A percentile compares a stretch with the other conserved stretches of the same genome.
Evolutionary conservation across 2,797 vertebrate genomes (phyloP).

Genomic region (Coccyzus lansbergi): DNA sequence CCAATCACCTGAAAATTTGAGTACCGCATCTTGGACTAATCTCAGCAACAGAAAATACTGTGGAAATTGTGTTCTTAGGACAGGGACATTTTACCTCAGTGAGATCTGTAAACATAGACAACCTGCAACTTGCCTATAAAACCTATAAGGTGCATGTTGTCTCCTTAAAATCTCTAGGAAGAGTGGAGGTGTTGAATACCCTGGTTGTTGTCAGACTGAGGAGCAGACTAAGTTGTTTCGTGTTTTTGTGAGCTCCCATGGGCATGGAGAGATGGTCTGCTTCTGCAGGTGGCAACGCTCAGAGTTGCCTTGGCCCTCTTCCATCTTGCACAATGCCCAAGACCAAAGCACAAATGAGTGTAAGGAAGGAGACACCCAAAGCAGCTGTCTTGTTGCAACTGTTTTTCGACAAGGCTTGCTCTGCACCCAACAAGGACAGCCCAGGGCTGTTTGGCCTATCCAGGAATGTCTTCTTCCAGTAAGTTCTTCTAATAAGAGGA

Average conservation of each 20-base stretch:
- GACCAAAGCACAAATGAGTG: background rate
- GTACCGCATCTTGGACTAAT: background rate
- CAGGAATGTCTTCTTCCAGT: constrained; percentile 50
- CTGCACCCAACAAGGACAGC: constrained; percentile 5
- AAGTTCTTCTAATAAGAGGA: constrained; percentile 8
- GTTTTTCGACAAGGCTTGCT: background rate
- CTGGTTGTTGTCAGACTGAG: background rate
- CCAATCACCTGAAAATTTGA: background rate
- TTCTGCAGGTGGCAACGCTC: background rate
- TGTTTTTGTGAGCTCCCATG: background rate
- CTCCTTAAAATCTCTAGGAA: background rate
- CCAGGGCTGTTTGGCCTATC: constrained; percentile 31
- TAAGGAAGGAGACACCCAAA: constrained; percentile 7
- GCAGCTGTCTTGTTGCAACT: background rate
- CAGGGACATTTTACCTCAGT: background rate
- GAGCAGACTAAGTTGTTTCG: background rate
- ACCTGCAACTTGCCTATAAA: background rate
- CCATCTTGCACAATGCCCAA: constrained; percentile 1
- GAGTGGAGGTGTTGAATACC: background rate
- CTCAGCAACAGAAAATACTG: background rate
- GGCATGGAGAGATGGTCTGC: background rate
- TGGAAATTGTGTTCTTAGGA: background rate
- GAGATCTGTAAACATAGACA: background rate
- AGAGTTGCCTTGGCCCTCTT: background rate
- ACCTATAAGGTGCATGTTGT: background rate